These are phyloP conservation scores for Pterostichus niger DNA, from an alignment of 2,888 invertebrate genomes.

Conservation along the genomic window DNA sequence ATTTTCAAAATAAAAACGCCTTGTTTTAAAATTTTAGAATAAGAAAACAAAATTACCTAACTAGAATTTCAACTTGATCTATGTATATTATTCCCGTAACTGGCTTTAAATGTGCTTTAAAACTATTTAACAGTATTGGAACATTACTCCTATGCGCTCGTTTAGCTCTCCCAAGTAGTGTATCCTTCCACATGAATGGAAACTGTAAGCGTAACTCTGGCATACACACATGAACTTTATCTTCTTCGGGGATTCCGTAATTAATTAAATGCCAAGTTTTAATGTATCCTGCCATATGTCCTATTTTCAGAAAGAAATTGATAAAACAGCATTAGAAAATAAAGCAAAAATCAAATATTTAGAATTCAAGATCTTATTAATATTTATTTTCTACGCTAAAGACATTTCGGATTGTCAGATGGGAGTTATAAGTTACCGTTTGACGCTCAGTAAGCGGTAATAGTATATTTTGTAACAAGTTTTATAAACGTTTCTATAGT, in stretches of 20 bases:
- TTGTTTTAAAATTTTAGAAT: no score
- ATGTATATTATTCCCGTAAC: slow-evolving; percentile 85
- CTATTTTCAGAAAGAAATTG: slow-evolving; percentile 70
- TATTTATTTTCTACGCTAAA: no score
- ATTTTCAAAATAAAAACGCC: no score
- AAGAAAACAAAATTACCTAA: no score
- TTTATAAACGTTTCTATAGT: no score
- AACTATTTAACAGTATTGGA: slow-evolving; percentile 82
- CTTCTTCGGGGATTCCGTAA: slow-evolving; percentile 79
- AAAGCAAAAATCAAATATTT: neutral
- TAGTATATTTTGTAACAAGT: no score
- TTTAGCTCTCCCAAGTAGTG: slow-evolving; percentile 84
- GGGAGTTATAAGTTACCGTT: no score
- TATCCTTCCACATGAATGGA: slow-evolving; percentile 86
- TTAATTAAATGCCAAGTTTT: slow-evolving; percentile 89
- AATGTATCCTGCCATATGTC: slow-evolving; percentile 85
- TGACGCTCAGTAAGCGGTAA: no score
- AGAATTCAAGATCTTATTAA: no score
- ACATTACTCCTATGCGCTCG: slow-evolving; percentile 81
- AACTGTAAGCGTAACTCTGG: slow-evolving; percentile 83
- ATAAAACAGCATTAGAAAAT: neutral
- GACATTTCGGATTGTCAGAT: no score
- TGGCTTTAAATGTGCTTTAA: slow-evolving; percentile 85
- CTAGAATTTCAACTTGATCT: slow-evolving; percentile 82
- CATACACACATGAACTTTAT: slow-evolving; percentile 81